These are phyloP conservation scores for Clarias gariepinus DNA, from an alignment of 2,113 vertebrate genomes.

Conservation along the genomic window DNA sequence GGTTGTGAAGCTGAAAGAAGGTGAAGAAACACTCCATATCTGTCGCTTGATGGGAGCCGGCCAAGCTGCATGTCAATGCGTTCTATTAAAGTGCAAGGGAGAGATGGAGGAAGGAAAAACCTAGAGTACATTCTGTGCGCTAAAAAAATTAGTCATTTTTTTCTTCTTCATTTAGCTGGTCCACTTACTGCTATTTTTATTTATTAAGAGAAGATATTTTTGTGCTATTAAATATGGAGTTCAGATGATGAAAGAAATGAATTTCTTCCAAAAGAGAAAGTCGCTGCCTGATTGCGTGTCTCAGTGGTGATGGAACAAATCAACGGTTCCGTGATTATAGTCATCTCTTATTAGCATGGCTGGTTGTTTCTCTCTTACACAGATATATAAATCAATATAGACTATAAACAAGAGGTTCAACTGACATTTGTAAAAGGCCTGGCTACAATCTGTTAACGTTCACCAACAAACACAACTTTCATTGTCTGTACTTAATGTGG, in stretches of 20 bases:
- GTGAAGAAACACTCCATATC: neutral
- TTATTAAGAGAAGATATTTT: neutral
- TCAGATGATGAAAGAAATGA: neutral
- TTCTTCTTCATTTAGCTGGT: neutral
- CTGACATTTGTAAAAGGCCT: neutral
- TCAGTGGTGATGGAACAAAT: neutral
- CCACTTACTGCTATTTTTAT: constrained; percentile 4
- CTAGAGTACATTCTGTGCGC: neutral
- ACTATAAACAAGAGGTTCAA: neutral
- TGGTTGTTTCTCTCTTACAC: neutral
- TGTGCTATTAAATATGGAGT: constrained; percentile 4
- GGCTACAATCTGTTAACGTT: too few species aligned
- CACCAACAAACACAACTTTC: too few species aligned
- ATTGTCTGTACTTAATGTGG: too few species aligned
- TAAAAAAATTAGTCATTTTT: neutral
- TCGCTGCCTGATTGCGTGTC: neutral
- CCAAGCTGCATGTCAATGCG: neutral
- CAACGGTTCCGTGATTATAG: neutral
- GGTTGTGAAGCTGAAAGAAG: neutral
- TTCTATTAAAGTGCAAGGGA: constrained; percentile 11
- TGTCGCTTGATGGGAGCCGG: neutral
- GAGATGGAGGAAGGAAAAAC: neutral
- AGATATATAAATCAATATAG: neutral
- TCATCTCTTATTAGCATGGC: constrained; percentile 15
- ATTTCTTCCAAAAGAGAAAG: constrained; percentile 9